Evolutionary conservation across 2,797 vertebrate species (phyloP), one percentile per base, ranked within the genome.

Genomic region (Micromesistius poutassou): DNA sequence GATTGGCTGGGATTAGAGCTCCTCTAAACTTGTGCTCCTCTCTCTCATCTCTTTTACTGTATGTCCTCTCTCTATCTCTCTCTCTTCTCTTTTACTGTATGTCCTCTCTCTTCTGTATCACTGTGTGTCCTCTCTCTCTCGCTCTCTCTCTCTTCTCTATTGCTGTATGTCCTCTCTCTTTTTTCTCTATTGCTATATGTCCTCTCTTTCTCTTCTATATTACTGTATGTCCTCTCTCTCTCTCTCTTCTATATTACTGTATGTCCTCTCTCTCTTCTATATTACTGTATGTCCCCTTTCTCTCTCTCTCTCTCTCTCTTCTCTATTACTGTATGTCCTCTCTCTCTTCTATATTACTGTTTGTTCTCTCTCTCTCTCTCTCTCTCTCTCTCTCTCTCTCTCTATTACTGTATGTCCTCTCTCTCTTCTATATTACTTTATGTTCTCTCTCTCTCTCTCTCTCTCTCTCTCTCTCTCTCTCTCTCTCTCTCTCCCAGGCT

Each of bases 401-500:
- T n/a, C n/a, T n/a, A n/a, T n/a, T n/a, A n/a, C n/a, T n/a, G n/a
- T n/a, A n/a, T n/a, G n/a, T n/a, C n/a, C n/a, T n/a, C n/a, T n/a
- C n/a, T n/a, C n/a, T n/a, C n/a, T n/a, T n/a, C n/a, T n/a, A n/a
- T n/a, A n/a, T n/a, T n/a, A n/a, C n/a, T n/a, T n/a, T n/a, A n/a
- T n/a, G n/a, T n/a, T n/a, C n/a, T n/a, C n/a, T n/a, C n/a, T n/a
- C n/a, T n/a, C n/a, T n/a, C n/a, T n/a, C n/a, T n/a, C n/a, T n/a
- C n/a, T n/a, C n/a, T n/a, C n/a, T n/a, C n/a, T n/a, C n/a, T n/a
- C n/a, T n/a, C n/a, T n/a, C n/a, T n/a, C n/a, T n/a, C n/a, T n/a
- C n/a, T n/a, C n/a, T 5, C 9, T 16, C 66, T 79, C 66, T 79
- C 31, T 75, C 79, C 10, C 86, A 98, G 97, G 97, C 77, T 87